Evolutionary conservation across 2,113 vertebrate genomes (phyloP), one percentile per base, ranked within the genome.

Genomic region (Oncorhynchus keta): DNA sequence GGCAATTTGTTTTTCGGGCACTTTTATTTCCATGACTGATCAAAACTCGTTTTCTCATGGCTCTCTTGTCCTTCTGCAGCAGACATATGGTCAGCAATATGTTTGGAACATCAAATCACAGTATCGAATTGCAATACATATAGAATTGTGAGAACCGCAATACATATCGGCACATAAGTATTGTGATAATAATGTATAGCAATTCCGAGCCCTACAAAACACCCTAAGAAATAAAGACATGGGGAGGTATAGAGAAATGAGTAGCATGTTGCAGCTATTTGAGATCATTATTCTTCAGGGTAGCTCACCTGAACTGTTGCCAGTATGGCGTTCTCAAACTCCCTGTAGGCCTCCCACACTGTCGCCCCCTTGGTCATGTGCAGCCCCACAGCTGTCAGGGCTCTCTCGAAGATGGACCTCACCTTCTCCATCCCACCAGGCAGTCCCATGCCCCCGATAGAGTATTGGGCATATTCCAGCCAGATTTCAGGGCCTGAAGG

Each of bases 381-480:
- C 57, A 99, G 91, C 2, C 98, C 97, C 0, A 98, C 97, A 0
- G 96, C 95, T 0, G 95, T 99, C 35, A 99, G 75, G 0, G 96
- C 97, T 72, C 97, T 91, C 85, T 99, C 97, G 32, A 99, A 98
- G 75, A 98, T 91, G 0, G 93, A 83, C 4, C 97, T 95, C 14
- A 97, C 97, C 57, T 83, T 95, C 70, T 97, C 96, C 0, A 99
- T 95, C 2, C 98, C 98, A 6, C 97, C 98, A 0, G 95, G 94
- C 76, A 94, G 92, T 0, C 96, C 98, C 68, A 99, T 98, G 51
- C 97, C 98, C 1, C 97, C 97, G 0, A 99, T 97, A 0, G 97
- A 98, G 85, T 97, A 99, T 80, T 99, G 97, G 24, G 96, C 96
- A 0, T 96, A 99, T 59, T 99, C 98, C n/a, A 99, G 89, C 97